Base-by-base conservation (phyloP, 2,113 vertebrate genomes). In the Eolophus roseicapilla region DNA sequence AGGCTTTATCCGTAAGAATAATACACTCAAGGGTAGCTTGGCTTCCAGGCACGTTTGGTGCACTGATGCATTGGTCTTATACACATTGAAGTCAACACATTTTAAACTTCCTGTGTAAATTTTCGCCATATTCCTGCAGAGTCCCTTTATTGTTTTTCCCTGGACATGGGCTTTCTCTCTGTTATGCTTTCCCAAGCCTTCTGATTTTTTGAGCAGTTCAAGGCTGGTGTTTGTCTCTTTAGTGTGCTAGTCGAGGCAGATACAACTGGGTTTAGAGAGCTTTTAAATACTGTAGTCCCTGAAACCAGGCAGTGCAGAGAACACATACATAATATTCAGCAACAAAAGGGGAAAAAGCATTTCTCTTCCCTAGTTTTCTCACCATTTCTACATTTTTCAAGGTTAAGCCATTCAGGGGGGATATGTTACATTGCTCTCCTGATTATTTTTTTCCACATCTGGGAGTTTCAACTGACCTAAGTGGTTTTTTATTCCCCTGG, bases 11-110 rank as follows among this genome's bases (percentile, higher is more conserved):
- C 0, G 0, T 24, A 46, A 81, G 43, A 31, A 31, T 73, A 39
- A 49, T 18, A 9, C 14, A 24, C 3, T 1, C 17, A 14, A 16
- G 8, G 11, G 11, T 3, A 39, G 15, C 5, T 10, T 10, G 5
- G 43, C 39, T 74, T 75, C 62, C 78, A 6, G 0, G 52, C 31
- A 46, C 0, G 0, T 18, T 18, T 74, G 14, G 14, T 0, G 3
- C 5, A 4, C 24, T 44, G 35, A 2, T 64, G 20, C 3, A 1
- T 47, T 1, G 0, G 10, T 27, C 11, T 89, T 10, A 15, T 21
- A 33, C 13, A 2, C 33, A 9, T 5, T 27, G 44, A 80, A 69
- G 8, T 31, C 62, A 86, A 39, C 0, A 1, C 18, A 9, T 12
- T 29, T 43, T 16, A 31, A 80, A 57, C 11, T 17, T 60, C 13